Percentiles rank a stretch among this genome's conserved stretches.
Evolutionary conservation across 2,888 invertebrate genomes (phyloP).

Genomic region (Napeogenes inachia): DNA sequence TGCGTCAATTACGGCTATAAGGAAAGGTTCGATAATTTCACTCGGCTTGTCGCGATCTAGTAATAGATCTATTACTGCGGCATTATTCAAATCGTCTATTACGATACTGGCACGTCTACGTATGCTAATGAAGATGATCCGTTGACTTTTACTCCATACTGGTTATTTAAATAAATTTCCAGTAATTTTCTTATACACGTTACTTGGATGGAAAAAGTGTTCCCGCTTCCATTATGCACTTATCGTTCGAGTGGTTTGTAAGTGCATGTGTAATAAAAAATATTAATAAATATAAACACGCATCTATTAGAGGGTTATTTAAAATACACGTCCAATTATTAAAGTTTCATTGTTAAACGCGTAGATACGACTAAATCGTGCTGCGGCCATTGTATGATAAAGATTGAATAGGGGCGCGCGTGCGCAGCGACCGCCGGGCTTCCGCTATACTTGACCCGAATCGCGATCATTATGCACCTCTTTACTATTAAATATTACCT

Average conservation of each 20-base stretch:
- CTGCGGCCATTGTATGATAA: slow-evolving; percentile 42
- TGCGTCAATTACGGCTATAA: slow-evolving; percentile 1
- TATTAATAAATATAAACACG: neutral
- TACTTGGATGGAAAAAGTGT: too few species aligned
- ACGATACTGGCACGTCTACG: neutral
- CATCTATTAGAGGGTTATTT: neutral
- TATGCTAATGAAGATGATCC: slow-evolving; percentile 6
- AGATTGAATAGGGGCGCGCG: slow-evolving; percentile 59
- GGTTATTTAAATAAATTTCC: too few species aligned
- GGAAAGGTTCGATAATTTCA: slow-evolving; percentile 10
- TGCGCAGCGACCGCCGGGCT: slow-evolving; percentile 53
- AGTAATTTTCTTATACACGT: too few species aligned
- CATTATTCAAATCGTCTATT: slow-evolving; percentile 9
- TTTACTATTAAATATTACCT: slow-evolving; percentile 16
- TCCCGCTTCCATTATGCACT: too few species aligned
- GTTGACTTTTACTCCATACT: neutral
- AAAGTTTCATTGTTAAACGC: slow-evolving; percentile 20
- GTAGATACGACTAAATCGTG: slow-evolving; percentile 29
- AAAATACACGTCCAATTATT: slow-evolving; percentile 2
- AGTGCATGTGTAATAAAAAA: too few species aligned
- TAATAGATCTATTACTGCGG: slow-evolving; percentile 11
- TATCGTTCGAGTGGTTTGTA: too few species aligned
- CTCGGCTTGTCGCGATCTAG: slow-evolving; percentile 6
- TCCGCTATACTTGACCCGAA: slow-evolving; percentile 74
- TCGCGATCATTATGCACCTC: slow-evolving; percentile 43